A percentile compares a stretch with the other conserved stretches of the same genome.
Evolutionary conservation across 2,113 vertebrate genomes (phyloP).

Genomic region (Gymnocephalus cernua): DNA sequence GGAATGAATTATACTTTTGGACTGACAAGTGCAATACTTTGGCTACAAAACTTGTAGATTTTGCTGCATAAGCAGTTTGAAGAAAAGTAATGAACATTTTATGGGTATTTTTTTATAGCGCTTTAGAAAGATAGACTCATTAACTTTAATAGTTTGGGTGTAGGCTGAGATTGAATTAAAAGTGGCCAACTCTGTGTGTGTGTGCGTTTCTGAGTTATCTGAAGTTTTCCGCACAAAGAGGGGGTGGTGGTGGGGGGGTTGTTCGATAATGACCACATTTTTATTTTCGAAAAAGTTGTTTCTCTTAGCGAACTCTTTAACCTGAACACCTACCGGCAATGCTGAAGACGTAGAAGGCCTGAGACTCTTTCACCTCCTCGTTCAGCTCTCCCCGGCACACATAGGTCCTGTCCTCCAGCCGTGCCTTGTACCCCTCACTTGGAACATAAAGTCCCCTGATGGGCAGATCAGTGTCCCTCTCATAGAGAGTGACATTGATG

Average conservation of each 20-base stretch:
- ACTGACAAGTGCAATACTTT: background rate
- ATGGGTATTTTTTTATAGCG: constrained; percentile 25
- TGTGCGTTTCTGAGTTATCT: constrained; percentile 5
- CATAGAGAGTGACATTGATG: constrained; percentile 89
- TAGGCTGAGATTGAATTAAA: constrained; percentile 30
- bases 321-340: constrained; percentile 85
- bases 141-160: constrained; percentile 45
- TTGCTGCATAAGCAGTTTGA: background rate
- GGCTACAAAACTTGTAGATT: background rate
- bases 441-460: constrained; percentile 87
- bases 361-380: constrained; percentile 87
- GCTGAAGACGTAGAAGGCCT: constrained; percentile 87
- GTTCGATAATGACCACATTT: constrained; percentile 19
- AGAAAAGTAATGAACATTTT: constrained; percentile 20
- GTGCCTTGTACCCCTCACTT: constrained; percentile 89
- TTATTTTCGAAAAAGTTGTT: background rate
- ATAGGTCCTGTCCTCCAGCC: constrained; percentile 90
- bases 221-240: constrained; percentile 1
- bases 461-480: constrained; percentile 83
- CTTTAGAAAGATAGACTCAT: constrained; percentile 38
- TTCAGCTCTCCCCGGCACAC: constrained; percentile 88
- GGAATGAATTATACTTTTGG: constrained; percentile 1
- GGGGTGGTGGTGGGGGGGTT: background rate
- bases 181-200: background rate
- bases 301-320: background rate